Conservation (phyloP, 2,797 vertebrate species). For the Onychomys torridus region DNA sequence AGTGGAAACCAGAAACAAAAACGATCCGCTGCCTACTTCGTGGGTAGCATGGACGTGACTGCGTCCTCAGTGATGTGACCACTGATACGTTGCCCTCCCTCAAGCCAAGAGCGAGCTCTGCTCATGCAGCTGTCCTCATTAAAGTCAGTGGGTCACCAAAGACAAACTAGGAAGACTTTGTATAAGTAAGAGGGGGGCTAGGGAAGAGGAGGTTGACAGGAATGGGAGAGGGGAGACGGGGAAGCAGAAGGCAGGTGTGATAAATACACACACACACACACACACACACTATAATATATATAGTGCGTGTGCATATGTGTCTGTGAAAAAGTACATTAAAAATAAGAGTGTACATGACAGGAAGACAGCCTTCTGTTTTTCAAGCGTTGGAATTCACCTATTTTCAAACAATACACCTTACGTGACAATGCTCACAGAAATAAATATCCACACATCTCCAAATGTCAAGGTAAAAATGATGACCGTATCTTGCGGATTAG, state of each 20-base stretch:
- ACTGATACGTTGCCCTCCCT: not conserved
- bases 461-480: not conserved
- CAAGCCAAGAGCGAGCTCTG: not conserved
- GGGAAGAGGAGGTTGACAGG: not conserved
- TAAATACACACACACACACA: not conserved
- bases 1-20: not conserved
- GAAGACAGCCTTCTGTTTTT: slow-evolving; percentile 13
- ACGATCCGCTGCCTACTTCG: not conserved
- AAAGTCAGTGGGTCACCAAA: not conserved
- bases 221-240: not conserved
- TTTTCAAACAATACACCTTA: not conserved
- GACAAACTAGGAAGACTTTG: not conserved
- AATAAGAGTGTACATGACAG: not conserved
- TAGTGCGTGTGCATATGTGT: too few relatives aligned
- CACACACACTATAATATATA: too few relatives aligned
- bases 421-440: not conserved
- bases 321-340: not conserved
- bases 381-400: slow-evolving; percentile 24
- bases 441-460: not conserved
- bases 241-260: not conserved
- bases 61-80: not conserved
- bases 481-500: not conserved
- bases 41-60: not conserved
- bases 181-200: too few relatives aligned
- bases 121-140: not conserved